Evolutionary conservation across 2,888 invertebrate species (phyloP), one percentile per base, ranked within the genome.

Genomic region (Brassicogethes aeneus): DNA sequence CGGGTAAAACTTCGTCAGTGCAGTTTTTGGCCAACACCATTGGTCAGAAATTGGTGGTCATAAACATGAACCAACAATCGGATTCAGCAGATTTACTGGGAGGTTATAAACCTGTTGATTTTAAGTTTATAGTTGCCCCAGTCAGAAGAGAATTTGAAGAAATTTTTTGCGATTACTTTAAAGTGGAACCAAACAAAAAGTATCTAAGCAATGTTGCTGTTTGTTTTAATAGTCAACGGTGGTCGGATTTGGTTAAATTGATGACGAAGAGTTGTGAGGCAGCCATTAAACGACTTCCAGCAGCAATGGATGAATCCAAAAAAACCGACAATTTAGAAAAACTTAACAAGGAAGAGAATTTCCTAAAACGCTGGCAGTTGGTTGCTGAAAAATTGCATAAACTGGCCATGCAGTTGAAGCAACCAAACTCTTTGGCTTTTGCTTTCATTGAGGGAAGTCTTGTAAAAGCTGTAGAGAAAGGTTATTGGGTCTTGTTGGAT

Each of bases 61-160:
- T 99, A 15, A 99, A 99, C 63, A 90, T 99, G 90, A 99, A 96
- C 62, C 96, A 99, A 61, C 97, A 99, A 62, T 96, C 94, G 34
- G 99, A 99, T 68, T 90, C 90, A 5, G 85, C 92, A 0, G 99
- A 99, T 71, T 75, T 99, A 30, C 74, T 99, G 0, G 99, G 99
- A 41, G 97, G 99, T 47, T 91, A 89, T 62, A 97, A 96, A 66
- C 99, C 99, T 0, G 90, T 96, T 0, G 93, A 96, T 63, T 66
- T 95, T 8, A 86, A 85, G 57, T 82, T 82, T 55, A 74, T 94
- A 0, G 77, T 97, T 16, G 71, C 76, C 36, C 93, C 95, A 0
- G 73, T 96, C 32, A 78, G 80, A 55, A 77, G 79, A 29, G 44
- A 47, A 15, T 97, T 93, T 64, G 85, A 93, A 61, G 64, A 76